phyloP scores from a whole-genome alignment of 2,888 invertebrate genomes.

The Nasonia oneida region DNA sequence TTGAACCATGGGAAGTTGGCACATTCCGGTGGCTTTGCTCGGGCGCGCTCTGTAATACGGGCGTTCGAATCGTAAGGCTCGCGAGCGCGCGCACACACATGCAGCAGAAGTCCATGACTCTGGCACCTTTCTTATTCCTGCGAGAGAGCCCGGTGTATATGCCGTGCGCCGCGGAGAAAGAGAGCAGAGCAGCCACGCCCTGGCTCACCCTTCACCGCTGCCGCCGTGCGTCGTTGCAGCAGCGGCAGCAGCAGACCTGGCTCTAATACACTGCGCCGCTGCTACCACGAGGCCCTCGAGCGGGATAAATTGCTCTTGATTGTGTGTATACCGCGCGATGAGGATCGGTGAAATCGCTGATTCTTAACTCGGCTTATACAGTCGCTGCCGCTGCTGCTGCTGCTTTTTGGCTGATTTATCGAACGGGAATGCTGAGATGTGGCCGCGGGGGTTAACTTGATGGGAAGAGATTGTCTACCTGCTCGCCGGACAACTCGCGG shows the following conservation, averaged over 20 bases:
- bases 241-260: not conserved
- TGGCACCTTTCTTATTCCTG: conserved; percentile 76
- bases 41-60: conserved; percentile 62
- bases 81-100: not conserved
- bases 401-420: conserved; percentile 59
- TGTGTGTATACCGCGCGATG: conserved; percentile 24
- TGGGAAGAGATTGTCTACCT: not conserved
- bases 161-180: conserved; percentile 12
- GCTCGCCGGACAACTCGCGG: not conserved
- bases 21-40: conserved; percentile 73
- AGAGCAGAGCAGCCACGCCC: conserved; percentile 64
- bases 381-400: not conserved
- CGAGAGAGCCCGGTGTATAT: not conserved
- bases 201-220: conserved; percentile 54
- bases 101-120: conserved; percentile 60
- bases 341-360: conserved; percentile 52
- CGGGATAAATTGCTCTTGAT: conserved; percentile 51
- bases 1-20: conserved; percentile 73
- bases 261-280: not conserved
- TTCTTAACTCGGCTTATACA: conserved; percentile 23
- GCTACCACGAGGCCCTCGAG: not conserved
- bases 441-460: not conserved
- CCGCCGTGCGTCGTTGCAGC: conserved; percentile 6
- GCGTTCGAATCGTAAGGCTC: conserved; percentile 67
- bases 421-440: not conserved